Evolutionary conservation across 30 jellyfish, hydroid and myxozoan species (phyloP), one percentile per base, ranked within the genome.

Genomic region (Clytia hemisphaerica): DNA sequence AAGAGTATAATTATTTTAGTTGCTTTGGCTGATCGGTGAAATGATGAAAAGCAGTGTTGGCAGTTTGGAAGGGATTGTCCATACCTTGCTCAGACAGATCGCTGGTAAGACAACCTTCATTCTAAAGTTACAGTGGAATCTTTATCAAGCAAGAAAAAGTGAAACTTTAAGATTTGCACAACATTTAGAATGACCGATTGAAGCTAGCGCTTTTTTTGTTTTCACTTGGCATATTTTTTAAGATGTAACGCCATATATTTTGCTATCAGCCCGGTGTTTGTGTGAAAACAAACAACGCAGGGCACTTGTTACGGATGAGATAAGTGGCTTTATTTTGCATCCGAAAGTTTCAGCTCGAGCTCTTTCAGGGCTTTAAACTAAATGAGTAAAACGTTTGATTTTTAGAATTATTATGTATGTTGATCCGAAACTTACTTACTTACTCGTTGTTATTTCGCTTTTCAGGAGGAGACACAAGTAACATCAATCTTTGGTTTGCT

Each of bases 1-100:
- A 62, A 34, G 4, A 14, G 31, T 62, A 18, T 24, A 60, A 10
- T 9, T 67, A 22, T 67, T 69, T 58, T 61, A 91, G 99, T n/a
- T 82, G 14, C 31, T 91, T 31, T 91, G 99, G 99, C 78, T 91
- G 19, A 58, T 74, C 77, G 99, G 94, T 15, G 95, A 91, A 68
- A 73, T 91, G 95, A 83, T 91, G 93, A 91, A 81, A 45, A 91
- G 54, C 51, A 83, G 85, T 19, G 86, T 91, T 2, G 45, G 32
- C 40, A 87, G 85, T 19, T 74, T 83, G 7, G 99, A 91, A 25
- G 70, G 55, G 63, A 93, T 78, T 1, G 78, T 67, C 19, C 37
- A 57, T 9, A 79, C 87, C 16, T 60, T 83, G 44, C 58, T 91
- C 1, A 74, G 93, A 37, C 99, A 91, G 73, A 91, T 91, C 1